Evolutionary conservation across 92 coral and sea anemone genomes (phyloP), one percentile per base, ranked within the genome.

Genomic region (Epizoanthus ramosus): DNA sequence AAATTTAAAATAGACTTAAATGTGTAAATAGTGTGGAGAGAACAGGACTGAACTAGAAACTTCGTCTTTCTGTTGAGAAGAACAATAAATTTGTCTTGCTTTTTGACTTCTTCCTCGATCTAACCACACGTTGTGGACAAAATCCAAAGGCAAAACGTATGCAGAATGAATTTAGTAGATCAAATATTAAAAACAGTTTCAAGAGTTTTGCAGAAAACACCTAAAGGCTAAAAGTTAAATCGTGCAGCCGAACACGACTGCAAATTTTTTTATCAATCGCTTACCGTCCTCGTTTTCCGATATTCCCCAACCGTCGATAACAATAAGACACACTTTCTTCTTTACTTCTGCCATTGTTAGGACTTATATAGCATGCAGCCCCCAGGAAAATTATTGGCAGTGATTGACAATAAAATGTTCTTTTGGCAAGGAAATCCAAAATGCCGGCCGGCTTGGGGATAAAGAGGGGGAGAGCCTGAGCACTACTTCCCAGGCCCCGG

Each of bases 221-320:
- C 14, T 59, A 59, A 2, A 58, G 1, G 9, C 23, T 1, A 63
- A 2, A 13, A 25, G 15, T 8, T 1, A 7, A 59, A 16, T 60
- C 70, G 70, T 77, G 82, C 71, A 77, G 39, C n/a, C 54, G 21
- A 77, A 63, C 71, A 77, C 68, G 71, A 35, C 6, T 16, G 39
- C 18, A 25, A 28, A 23, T 8, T 4, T 22, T 81, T 57, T 18
- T 7, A 15, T 15, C 0, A 13, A 74, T 39, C 10, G 60, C 66
- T 72, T 64, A 93, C 99, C 99, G 81, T 96, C 94, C 61, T 75
- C 86, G 73, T 86, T 89, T 23, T 96, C 99, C 21, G 91, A 68
- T 31, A 96, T 65, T 54, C 99, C 99, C 99, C 99, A 96, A 18
- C 99, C 99, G 65, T 96, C 99, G 57, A 96, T 96, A 68, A 96